phyloP scores from a whole-genome alignment of 2,113 vertebrate species.

The Pomatorhinus ruficollis region DNA sequence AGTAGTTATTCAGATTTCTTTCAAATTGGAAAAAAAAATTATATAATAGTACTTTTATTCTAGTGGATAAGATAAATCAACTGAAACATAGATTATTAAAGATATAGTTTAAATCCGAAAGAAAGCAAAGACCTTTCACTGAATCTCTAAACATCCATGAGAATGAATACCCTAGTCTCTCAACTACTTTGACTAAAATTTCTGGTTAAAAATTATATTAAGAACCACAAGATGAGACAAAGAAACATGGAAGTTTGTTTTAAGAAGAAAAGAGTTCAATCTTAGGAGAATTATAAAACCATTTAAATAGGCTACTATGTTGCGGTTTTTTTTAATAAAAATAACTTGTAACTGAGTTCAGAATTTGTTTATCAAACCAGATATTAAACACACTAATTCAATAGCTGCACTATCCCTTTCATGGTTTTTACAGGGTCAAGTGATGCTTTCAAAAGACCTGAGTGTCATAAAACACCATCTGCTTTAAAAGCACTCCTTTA shows the following conservation, averaged over 20 bases:
- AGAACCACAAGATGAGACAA: not conserved
- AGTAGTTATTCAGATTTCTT: not conserved
- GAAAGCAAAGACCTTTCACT: not conserved
- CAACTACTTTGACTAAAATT: not conserved
- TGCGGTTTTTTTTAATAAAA: not conserved
- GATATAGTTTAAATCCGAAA: not conserved
- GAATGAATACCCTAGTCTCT: not conserved
- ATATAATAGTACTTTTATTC: not conserved
- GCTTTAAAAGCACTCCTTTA: not conserved
- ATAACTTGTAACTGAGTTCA: not conserved
- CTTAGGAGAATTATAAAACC: not conserved
- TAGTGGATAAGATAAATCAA: not conserved
- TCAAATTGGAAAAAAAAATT: not conserved
- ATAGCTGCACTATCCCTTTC: not conserved
- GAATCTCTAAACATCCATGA: not conserved
- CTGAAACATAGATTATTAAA: not conserved
- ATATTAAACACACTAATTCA: not conserved
- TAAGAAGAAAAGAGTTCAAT: not conserved
- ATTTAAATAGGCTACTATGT: not conserved
- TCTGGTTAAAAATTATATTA: not conserved
- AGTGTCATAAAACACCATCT: not conserved
- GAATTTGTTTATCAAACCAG: not conserved
- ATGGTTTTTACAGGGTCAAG: not conserved
- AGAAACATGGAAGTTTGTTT: not conserved
- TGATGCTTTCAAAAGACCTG: not conserved